Base-by-base conservation (phyloP, 2,797 vertebrate genomes). In the Alca torda region DNA sequence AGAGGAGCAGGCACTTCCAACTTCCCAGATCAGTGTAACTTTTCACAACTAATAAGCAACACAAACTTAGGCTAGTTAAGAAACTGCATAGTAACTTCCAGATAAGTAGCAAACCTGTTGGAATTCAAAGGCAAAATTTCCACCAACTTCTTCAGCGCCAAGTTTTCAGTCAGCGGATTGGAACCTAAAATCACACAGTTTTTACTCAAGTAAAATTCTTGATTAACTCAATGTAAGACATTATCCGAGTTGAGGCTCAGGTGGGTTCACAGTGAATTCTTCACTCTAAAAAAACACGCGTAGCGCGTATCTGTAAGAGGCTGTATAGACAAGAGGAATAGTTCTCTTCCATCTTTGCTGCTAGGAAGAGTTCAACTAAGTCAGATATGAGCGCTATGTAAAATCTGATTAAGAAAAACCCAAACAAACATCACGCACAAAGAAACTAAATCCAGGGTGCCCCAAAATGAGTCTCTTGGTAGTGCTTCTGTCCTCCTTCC, bases 221-320 rank as follows among this genome's bases (percentile, higher is more conserved):
- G 48, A 25, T 56, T 25, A 43, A 37, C 18, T 11, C 60, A 20
- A 6, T 1, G 24, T 2, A 53, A 53, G 26, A 4, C 1, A 0
- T 24, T 4, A 20, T 4, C 19, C 1, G 1, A 45, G 28, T 11
- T 0, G 2, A 28, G 56, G 45, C 59, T n/a, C 17, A 10, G 68
- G 4, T 0, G 2, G 37, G 37, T 35, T 59, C 80, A 61, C 13
- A 15, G 61, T 4, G 41, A 72, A 53, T 53, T 39, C 21, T 64
- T 57, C 30, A 53, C 0, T 2, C 28, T 20, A 37, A 28, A 48
- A 21, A 25, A 9, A 2, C 20, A 16, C 16, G 4, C 0, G 24
- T 24, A 16, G 35, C 61, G 33, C 12, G 1, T 7, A 12, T 9
- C 10, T 20, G 30, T 10, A 33, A 51, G 41, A 33, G 19, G 23